Base-by-base conservation (phyloP, 2,888 invertebrate species). In the Drosophila fungiperda region DNA sequence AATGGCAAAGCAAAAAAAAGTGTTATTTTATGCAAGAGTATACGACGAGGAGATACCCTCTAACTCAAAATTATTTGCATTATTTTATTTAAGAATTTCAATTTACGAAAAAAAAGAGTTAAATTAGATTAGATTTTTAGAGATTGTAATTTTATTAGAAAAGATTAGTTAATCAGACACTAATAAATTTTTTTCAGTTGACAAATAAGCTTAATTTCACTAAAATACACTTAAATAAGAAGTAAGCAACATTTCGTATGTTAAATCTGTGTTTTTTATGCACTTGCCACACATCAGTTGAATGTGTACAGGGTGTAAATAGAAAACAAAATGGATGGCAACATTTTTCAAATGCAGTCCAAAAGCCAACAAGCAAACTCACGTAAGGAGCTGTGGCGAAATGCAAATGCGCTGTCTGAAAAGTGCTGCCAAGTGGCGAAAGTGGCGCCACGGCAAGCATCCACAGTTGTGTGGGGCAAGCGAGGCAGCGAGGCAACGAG, bases 321-420 rank as follows among this genome's bases (percentile, higher is more conserved):
- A 20, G 33, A 35, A 40, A 45, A 45, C 45, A 45, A 45, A 45
- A 45, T 45, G 45, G 45, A 45, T 45, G 67, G 61, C 57, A 73
- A 80, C 60, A 74, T 83, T 89, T 89, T 81, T 78, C 78, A 84
- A 87, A 73, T 82, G 85, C 78, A 82, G 89, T 86, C 78, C 70
- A 86, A 76, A 87, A 87, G 82, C 53, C 87, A 80, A 83, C 85
- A 72, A 84, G 76, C 68, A 87, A 82, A 62, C 68, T 52, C 52
- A 80, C 69, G 59, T 42, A 64, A 72, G 73, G 63, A 72, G 64
- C 60, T 48, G 54, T 26, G 63, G 55, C 52, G 49, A 82, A 82
- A 84, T 87, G 89, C 87, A 89, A 87, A 84, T 89, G 82, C 49
- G 69, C 58, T 57, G 58, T 15, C 49, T 36, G 82, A 82, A 80